Evolutionary conservation across 2,888 invertebrate species (phyloP).

Genomic region (Anarsia innoxiella): DNA sequence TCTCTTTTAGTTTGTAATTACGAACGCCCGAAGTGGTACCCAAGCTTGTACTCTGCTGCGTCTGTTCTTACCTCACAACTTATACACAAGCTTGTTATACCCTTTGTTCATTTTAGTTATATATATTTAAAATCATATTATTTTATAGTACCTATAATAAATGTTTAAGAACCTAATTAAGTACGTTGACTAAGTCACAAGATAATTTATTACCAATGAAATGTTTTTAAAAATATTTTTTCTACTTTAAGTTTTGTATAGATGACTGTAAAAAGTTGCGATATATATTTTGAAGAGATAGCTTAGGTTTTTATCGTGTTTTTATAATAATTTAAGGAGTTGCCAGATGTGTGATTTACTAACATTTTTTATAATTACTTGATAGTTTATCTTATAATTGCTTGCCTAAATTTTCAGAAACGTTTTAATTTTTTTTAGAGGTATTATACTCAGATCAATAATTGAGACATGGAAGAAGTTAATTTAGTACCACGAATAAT

Average conservation of each 20-base stretch:
- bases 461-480: too few species aligned
- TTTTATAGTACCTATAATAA: constrained; percentile 2
- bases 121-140: constrained; percentile 19
- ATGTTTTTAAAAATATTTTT: constrained; percentile 67
- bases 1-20: too few species aligned
- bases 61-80: background rate
- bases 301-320: constrained; percentile 41
- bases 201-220: constrained; percentile 75
- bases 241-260: constrained; percentile 53
- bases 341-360: constrained; percentile 65
- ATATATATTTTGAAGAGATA: constrained; percentile 52
- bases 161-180: constrained; percentile 40
- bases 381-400: too few species aligned
- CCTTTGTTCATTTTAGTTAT: constrained; percentile 18
- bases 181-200: constrained; percentile 72
- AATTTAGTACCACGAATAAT: too few species aligned
- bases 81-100: background rate
- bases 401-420: too few species aligned
- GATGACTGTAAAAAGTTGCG: constrained; percentile 55
- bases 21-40: too few species aligned
- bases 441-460: too few species aligned
- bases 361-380: constrained; percentile 41
- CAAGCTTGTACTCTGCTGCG: background rate
- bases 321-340: constrained; percentile 44
- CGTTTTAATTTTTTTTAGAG: too few species aligned